Percentiles rank a stretch among this genome's conserved stretches.
These are phyloP conservation scores for Heterocephalus glaber DNA, from an alignment of 2,113 vertebrate species.

Conservation along the genomic window DNA sequence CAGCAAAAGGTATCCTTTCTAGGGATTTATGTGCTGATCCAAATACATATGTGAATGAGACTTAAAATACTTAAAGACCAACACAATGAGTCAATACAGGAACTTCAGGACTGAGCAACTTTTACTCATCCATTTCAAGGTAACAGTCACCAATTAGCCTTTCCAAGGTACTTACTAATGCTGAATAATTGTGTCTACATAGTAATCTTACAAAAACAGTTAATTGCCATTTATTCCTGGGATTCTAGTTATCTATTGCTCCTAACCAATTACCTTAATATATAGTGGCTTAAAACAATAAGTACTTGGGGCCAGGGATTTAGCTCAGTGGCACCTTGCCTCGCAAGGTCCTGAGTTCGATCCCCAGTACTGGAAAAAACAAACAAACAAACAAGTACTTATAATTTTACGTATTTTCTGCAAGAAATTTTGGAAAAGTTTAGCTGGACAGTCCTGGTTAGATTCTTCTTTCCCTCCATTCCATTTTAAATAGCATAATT, in stretches of 20 bases:
- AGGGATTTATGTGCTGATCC: not conserved
- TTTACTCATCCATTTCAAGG: not conserved
- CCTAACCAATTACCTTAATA: not conserved
- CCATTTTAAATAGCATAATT: not conserved
- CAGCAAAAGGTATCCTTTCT: conserved; percentile 23
- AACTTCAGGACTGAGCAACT: not conserved
- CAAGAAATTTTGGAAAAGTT: not conserved
- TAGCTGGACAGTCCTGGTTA: not conserved
- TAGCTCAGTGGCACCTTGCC: no score
- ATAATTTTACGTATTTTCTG: not conserved
- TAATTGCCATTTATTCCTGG: not conserved
- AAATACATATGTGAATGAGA: not conserved
- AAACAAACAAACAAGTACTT: not conserved
- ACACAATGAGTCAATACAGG: not conserved
- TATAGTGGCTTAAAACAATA: not conserved
- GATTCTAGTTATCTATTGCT: not conserved
- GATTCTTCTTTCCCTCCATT: not conserved
- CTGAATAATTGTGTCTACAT: not conserved
- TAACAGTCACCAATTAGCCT: not conserved
- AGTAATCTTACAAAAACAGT: not conserved
- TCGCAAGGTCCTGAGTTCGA: no score
- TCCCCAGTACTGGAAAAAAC: no score
- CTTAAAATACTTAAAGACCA: not conserved
- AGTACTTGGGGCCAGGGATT: not conserved
- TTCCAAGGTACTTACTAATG: not conserved